Base-by-base conservation (phyloP, 2,888 invertebrate genomes). In the Cataglyphis rosenhaueri region DNA sequence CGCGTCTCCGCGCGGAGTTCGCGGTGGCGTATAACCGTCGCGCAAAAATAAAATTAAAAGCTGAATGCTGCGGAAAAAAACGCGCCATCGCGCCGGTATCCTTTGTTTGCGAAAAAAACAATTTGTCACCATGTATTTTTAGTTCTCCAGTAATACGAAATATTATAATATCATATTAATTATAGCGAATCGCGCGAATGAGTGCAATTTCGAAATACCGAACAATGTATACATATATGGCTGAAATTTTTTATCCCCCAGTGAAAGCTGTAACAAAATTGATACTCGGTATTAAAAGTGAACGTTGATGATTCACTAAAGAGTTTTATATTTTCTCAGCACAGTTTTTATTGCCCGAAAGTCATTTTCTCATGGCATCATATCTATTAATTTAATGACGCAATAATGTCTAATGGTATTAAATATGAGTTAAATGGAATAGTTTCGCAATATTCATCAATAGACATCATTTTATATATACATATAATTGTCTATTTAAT, bases 1-100 rank as follows among this genome's bases (percentile, higher is more conserved):
- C 90, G 66, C 76, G 35, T 59, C 52, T 55, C 32, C 83, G 61
- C 71, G 48, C 71, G 48, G 59, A 38, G 29, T 21, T 38, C 74
- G 35, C 68, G 65, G 66, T 55, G 41, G 65, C 64, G 70, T 68
- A 44, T 74, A 79, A 82, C 82, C 25, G 59, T 74, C 73, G 59
- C 29, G 32, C 52, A 65, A 74, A 86, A 86, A 84, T 75, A 75
- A 78, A 79, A 85, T 81, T 83, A 68, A 82, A 86, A 81, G 76
- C 86, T 79, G 82, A 86, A 81, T 78, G 73, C 68, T 71, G 71
- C 48, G 59, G 64, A 66, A 74, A 64, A 64, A 71, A 65, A 66
- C 52, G 73, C 65, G 38, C 55, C 38, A 32, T 57, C 68, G 81
- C 64, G 25, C 21, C 10, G 32, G 35, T 66, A 48, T 71, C 21